phyloP scores from a whole-genome alignment of 2,113 vertebrate species.

The Brienomyrus brachyistius region DNA sequence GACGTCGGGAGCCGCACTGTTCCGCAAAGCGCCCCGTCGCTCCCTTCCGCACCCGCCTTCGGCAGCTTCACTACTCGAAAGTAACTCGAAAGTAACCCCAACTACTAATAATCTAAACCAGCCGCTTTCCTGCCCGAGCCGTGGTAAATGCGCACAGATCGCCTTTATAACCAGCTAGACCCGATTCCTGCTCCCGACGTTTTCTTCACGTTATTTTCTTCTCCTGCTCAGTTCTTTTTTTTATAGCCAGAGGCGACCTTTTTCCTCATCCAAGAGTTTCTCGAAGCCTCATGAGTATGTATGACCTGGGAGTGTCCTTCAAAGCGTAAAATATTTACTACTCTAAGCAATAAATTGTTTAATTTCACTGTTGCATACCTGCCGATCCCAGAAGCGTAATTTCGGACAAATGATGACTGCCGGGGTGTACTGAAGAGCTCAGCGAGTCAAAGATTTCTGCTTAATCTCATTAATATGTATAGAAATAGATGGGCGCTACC shows the following conservation, averaged over 20 bases:
- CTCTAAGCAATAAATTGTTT: background rate
- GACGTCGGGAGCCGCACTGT: background rate
- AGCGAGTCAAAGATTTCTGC: background rate
- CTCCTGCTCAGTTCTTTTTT: constrained; percentile 28
- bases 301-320: constrained; percentile 27
- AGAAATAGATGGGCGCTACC: background rate
- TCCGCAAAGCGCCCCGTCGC: constrained; percentile 21
- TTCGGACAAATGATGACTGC: background rate
- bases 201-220: constrained; percentile 24
- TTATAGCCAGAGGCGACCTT: constrained; percentile 37
- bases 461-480: constrained; percentile 15
- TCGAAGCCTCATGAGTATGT: constrained; percentile 30
- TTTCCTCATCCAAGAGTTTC: constrained; percentile 26
- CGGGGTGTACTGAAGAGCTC: background rate
- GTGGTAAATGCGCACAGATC: background rate
- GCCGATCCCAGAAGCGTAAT: background rate
- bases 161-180: constrained; percentile 9
- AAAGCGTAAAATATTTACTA: background rate
- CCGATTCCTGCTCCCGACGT: constrained; percentile 16
- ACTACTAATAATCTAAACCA: background rate
- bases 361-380: background rate
- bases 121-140: background rate
- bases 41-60: constrained; percentile 40
- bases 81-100: background rate
- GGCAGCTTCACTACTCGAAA: constrained; percentile 30